Evolutionary conservation across 2,888 invertebrate genomes (phyloP).

Genomic region (Megaustenia siamemsis): DNA sequence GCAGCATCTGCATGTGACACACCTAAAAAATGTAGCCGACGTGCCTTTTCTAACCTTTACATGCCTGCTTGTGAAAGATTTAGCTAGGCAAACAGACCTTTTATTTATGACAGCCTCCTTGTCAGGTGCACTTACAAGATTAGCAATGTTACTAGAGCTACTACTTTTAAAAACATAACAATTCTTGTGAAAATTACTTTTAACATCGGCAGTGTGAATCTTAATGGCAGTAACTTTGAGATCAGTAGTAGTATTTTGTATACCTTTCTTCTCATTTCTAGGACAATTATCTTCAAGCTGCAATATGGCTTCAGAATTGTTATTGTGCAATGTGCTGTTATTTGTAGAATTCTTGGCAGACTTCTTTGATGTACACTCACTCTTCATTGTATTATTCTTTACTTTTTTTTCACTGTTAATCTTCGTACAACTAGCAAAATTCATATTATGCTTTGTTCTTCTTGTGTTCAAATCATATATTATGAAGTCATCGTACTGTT

Average conservation of each 20-base stretch:
- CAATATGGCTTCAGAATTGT: too few relatives aligned
- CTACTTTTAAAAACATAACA: neutral
- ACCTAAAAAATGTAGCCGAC: neutral
- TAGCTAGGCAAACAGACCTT: neutral
- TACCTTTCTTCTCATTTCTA: neutral
- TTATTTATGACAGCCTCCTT: neutral
- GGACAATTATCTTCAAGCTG: neutral
- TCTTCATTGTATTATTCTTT: neutral
- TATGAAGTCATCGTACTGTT: constrained; percentile 12
- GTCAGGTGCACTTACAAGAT: neutral
- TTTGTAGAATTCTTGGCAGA: neutral
- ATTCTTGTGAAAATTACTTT: neutral
- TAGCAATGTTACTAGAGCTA: neutral
- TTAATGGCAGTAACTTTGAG: neutral
- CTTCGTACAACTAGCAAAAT: too few relatives aligned
- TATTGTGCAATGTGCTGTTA: neutral
- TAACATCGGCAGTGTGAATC: neutral
- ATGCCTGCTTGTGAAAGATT: neutral
- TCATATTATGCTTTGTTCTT: neutral
- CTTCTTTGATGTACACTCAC: neutral
- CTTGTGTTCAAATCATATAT: neutral
- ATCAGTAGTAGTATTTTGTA: neutral
- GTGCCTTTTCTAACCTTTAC: neutral
- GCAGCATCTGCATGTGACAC: constrained; percentile 13
- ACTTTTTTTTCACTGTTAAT: neutral